These are phyloP conservation scores for Pachyuromys duprasi DNA, from an alignment of 2,797 vertebrate genomes.

Conservation along the genomic window DNA sequence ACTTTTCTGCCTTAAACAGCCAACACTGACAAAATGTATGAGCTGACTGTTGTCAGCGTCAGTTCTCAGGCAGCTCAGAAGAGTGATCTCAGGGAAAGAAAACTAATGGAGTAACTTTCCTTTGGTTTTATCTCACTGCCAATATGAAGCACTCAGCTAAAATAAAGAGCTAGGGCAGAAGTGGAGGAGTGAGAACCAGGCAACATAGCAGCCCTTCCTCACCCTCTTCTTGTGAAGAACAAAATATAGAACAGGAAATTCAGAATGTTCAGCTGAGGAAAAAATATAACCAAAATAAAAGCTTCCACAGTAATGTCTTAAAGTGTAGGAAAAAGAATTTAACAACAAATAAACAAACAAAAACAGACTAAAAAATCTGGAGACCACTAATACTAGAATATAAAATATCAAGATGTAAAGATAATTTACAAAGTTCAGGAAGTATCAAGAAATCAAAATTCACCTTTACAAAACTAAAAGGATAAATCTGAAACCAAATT, in stretches of 20 bases:
- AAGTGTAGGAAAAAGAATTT: background rate
- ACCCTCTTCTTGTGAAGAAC: background rate
- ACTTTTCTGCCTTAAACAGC: background rate
- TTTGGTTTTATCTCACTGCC: background rate
- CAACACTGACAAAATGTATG: background rate
- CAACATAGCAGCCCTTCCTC: background rate
- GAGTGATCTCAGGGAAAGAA: background rate
- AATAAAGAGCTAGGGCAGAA: background rate
- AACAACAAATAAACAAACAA: background rate
- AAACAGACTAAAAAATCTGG: background rate
- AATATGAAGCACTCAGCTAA: background rate
- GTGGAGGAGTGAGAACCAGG: background rate
- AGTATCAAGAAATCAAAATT: background rate
- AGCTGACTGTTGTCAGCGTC: background rate
- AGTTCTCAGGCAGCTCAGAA: background rate
- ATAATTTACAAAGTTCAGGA: slow-evolving; percentile 32
- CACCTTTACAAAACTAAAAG: background rate
- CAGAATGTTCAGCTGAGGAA: background rate
- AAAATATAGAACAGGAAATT: background rate
- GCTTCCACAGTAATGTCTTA: background rate
- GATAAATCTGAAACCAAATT: background rate
- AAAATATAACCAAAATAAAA: background rate
- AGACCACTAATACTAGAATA: background rate
- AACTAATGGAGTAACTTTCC: background rate
- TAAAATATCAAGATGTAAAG: slow-evolving; percentile 3